Base-by-base conservation (phyloP, 2,888 invertebrate species). In the Pheosia gnoma region DNA sequence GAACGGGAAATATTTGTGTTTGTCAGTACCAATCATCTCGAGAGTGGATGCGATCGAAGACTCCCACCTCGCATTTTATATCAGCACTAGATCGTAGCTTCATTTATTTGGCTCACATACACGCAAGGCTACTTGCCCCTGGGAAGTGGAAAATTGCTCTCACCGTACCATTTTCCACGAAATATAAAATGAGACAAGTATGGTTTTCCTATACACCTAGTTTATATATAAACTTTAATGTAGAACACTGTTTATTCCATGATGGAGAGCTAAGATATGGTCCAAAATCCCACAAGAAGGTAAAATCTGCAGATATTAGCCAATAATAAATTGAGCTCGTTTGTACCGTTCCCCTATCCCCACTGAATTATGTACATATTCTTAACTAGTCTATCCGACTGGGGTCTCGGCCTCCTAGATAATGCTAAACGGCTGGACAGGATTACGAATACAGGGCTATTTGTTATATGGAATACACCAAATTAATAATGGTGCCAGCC, bases 21-120 rank as follows among this genome's bases (percentile, higher is more conserved):
- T 59, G 63, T 59, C 57, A 62, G 65, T 61, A 59, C 55, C 62
- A 60, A 58, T 73, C 72, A 71, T 72, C 66, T 64, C 60, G 65
- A 59, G 65, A 74, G 75, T 68, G 70, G 74, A 66, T 70, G 68
- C 66, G 65, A 68, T 64, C 62, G 68, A 58, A 69, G 69, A 66
- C 59, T 43, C 53, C 60, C 2, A 25, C 25, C 25, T 43, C 70
- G 54, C 61, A 69, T 68, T 71, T 73, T 73, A 70, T 66, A 62
- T 25, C 51, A 8, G 51, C 25, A 8, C 25, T 25, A 25, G 51
- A 62, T 67, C 62, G 60, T 65, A 68, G 65, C 61, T 60, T 58
- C 51, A 61, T 63, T 64, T 72, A 73, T 73, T 73, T 71, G 74
- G 73, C 68, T 66, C 66, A 66, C 61, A 73, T 72, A 68, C n/a